Conservation (phyloP, 1,140 invertebrate genomes). For the Drosophila chauvacae region DNA sequence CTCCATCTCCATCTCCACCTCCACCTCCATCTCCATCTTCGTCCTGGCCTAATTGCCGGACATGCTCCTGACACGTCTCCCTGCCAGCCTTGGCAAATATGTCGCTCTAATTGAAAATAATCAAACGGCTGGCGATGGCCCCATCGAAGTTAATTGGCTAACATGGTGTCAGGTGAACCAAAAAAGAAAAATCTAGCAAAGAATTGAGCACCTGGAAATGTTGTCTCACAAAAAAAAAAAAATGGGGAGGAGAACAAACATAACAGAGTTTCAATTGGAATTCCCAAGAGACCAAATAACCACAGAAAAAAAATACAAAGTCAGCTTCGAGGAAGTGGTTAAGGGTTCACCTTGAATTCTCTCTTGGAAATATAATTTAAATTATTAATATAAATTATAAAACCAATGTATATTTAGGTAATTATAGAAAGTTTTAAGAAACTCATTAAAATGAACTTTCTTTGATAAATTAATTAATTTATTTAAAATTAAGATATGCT, state of each 20-base stretch:
- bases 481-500: neutral
- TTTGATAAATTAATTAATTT: neutral
- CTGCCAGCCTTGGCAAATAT: slow-evolving; percentile 14
- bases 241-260: neutral
- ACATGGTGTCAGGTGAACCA: neutral
- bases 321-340: neutral
- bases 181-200: neutral
- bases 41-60: slow-evolving; percentile 62
- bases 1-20: neutral
- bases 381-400: neutral
- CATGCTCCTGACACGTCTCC: slow-evolving; percentile 25
- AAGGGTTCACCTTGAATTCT: neutral
- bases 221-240: neutral
- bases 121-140: slow-evolving; percentile 27
- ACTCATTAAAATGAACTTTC: neutral
- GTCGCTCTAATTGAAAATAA: slow-evolving; percentile 50
- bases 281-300: neutral
- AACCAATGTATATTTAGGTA: too few species aligned
- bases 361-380: neutral
- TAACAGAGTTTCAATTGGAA: slow-evolving; percentile 10
- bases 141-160: slow-evolving; percentile 32
- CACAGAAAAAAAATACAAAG: too few species aligned
- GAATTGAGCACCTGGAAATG: neutral
- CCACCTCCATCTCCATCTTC: slow-evolving; percentile 1
- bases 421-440: neutral